Evolutionary conservation across 2,113 vertebrate genomes (phyloP).

Genomic region (Grallaria varia): DNA sequence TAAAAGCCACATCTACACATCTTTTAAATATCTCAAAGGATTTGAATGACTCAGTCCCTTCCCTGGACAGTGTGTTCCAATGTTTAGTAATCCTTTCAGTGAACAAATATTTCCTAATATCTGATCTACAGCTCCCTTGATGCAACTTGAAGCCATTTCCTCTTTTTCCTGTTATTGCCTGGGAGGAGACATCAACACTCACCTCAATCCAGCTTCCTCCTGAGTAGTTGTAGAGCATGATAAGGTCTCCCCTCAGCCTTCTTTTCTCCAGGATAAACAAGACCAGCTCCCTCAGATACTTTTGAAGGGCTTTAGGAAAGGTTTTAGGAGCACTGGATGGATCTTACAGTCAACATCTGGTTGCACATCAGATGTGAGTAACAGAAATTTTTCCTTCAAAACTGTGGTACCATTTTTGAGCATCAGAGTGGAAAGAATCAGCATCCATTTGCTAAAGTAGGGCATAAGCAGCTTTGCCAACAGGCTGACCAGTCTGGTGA

Average conservation of each 20-base stretch:
- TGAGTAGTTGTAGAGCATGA: background rate
- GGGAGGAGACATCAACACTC: background rate
- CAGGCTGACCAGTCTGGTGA: background rate
- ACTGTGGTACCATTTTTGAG: background rate
- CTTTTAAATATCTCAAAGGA: background rate
- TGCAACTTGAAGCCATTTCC: background rate
- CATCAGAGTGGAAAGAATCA: background rate
- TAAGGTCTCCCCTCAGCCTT: background rate
- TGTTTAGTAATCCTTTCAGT: background rate
- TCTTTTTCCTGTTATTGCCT: background rate
- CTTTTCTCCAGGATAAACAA: background rate
- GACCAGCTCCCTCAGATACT: background rate
- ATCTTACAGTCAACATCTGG: background rate
- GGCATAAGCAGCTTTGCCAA: background rate
- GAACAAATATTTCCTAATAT: background rate
- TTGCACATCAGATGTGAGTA: background rate
- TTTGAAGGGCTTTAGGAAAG: background rate
- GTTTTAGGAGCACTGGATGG: background rate
- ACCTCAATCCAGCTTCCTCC: background rate
- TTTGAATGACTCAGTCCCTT: background rate
- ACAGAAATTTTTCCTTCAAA: background rate
- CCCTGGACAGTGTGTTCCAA: background rate
- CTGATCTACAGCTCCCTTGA: background rate
- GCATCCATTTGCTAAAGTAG: background rate
- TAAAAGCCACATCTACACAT: background rate